Conservation (phyloP, 2,797 vertebrate genomes). For the Aselliscus stoliczkanus region DNA sequence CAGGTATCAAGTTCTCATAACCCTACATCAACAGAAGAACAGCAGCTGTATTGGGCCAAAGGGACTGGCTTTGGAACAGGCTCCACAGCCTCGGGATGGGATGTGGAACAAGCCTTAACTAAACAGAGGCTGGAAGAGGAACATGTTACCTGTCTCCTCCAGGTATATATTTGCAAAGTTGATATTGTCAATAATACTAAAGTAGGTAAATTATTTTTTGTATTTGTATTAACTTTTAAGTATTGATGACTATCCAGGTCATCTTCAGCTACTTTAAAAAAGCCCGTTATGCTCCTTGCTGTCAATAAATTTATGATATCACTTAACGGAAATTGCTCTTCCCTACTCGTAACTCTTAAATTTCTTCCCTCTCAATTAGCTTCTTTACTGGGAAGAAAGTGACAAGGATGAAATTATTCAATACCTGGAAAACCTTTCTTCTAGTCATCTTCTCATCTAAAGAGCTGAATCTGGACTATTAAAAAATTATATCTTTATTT, state of each 20-base stretch:
- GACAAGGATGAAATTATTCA: not conserved
- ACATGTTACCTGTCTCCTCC: slow-evolving; percentile 97
- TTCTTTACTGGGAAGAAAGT: not conserved
- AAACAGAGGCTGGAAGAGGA: slow-evolving; percentile 98
- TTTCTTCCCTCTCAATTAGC: not conserved
- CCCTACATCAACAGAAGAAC: slow-evolving; percentile 92
- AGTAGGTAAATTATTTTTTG: not conserved
- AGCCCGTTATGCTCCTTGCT: not conserved
- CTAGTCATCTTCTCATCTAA: not conserved
- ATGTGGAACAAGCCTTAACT: slow-evolving; percentile 98
- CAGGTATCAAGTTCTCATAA: slow-evolving; percentile 93
- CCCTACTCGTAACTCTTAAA: not conserved
- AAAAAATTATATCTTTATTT: not conserved
- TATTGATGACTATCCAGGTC: not conserved
- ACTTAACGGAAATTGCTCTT: not conserved
- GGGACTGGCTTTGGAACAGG: slow-evolving; percentile 99
- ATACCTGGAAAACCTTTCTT: not conserved
- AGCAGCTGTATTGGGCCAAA: slow-evolving; percentile 99
- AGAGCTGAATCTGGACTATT: not conserved
- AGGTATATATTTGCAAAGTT: slow-evolving; percentile 84
- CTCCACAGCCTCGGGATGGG: slow-evolving; percentile 99
- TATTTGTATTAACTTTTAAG: slow-evolving; percentile 7
- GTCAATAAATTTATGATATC: not conserved
- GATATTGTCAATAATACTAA: not conserved
- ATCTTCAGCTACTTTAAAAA: not conserved